Evolutionary conservation across 2,888 invertebrate genomes (phyloP), one percentile per base, ranked within the genome.

Genomic region (Eurois occulta): DNA sequence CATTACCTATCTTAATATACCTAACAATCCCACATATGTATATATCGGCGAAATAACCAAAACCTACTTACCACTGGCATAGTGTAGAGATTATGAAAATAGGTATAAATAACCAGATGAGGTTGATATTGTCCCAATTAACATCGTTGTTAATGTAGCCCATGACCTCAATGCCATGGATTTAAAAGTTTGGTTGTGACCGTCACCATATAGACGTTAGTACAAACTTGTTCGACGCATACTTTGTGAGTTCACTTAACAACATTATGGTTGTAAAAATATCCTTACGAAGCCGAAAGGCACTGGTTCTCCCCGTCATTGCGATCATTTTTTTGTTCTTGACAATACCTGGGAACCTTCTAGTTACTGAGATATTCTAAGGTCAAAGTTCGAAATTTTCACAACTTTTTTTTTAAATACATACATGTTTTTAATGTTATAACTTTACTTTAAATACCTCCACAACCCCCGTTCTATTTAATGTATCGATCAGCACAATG

Each of bases 91-190:
- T 46, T 64, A 24, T 38, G 35, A 11, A 62, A 62, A 24, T 24
- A 24, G 24, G 1, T 21, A 24, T 64, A 24, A 38, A 6, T 38
- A 38, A 58, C 7, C 18, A 32, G 13, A 69, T 65, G 52, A n/a
- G 38, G 13, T 60, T 69, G 38, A 32, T 52, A 62, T 21, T 13
- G 21, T 28, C 24, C 8, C 32, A 69, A 81, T 72, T 76, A 52
- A 75, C 62, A 32, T 35, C 6, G 18, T 71, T 67, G 35, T 62
- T 70, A 43, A 55, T 52, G 43, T 32, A 70, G 52, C 77, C 58
- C 72, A 55, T 77, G 77, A 48, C 7, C 62, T 82, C 66, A 82
- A 82, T 82, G 72, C 24, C 69, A 60, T 18, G 28, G 11, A 46
- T 69, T 65, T 21, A 48, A 75, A 72, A 28, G 64, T 72, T 65